phyloP scores from a whole-genome alignment of 2,113 vertebrate genomes.

The Silurus meridionalis region DNA sequence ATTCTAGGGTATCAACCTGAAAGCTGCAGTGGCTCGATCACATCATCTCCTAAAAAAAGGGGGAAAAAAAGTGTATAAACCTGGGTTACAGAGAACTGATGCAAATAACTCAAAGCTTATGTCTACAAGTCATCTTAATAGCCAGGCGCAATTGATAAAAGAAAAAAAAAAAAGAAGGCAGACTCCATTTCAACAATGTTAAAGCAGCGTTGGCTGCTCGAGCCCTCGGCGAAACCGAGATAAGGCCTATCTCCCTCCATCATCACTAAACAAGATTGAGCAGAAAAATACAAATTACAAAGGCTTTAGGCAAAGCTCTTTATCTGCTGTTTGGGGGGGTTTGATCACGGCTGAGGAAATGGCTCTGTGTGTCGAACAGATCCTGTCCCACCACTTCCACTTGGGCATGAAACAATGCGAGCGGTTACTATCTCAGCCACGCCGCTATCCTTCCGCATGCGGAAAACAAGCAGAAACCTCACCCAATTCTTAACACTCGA shows the following conservation, averaged over 20 bases:
- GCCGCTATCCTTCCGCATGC: constrained; percentile 67
- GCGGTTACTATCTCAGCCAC: constrained; percentile 69
- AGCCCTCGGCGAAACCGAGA: constrained; percentile 76
- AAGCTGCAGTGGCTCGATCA: constrained; percentile 41
- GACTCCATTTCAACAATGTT: constrained; percentile 66
- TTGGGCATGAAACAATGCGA: constrained; percentile 69
- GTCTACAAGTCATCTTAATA: constrained; percentile 50
- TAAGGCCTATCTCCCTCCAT: constrained; percentile 79
- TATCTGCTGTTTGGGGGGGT: constrained; percentile 75
- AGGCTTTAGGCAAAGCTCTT: constrained; percentile 75
- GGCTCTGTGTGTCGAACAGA: constrained; percentile 72
- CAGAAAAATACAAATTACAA: constrained; percentile 82
- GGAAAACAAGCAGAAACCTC: constrained; percentile 35
- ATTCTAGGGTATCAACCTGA: constrained; percentile 22
- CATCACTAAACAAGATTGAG: constrained; percentile 80
- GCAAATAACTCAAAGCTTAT: constrained; percentile 57
- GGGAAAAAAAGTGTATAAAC: constrained; percentile 44
- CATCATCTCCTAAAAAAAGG: constrained; percentile 7
- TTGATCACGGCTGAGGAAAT: constrained; percentile 71
- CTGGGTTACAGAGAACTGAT: constrained; percentile 50
- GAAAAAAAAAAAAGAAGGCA: constrained; percentile 33
- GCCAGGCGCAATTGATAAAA: constrained; percentile 47
- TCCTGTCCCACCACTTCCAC: constrained; percentile 75
- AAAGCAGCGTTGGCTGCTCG: constrained; percentile 64
- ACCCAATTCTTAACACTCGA: not conserved